phyloP scores from a whole-genome alignment of 2,113 vertebrate genomes.

The Meriones unguiculatus region DNA sequence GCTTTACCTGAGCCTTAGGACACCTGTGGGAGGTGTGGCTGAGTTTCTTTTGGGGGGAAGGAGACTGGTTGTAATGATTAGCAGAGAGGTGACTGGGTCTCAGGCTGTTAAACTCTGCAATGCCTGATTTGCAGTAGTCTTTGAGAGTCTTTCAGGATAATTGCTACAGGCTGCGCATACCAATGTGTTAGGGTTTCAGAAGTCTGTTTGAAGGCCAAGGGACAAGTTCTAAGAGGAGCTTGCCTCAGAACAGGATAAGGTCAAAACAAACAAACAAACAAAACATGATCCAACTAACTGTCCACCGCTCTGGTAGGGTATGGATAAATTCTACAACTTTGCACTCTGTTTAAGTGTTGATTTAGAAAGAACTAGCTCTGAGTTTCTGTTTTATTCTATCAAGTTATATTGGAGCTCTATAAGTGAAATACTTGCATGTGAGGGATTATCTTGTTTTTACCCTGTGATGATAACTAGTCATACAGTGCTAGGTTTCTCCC shows the following conservation, averaged over 20 bases:
- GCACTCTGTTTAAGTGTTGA: not conserved
- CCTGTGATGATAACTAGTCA: not conserved
- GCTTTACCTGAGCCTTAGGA: not conserved
- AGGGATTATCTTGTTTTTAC: not conserved
- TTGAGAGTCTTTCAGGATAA: conserved; percentile 11
- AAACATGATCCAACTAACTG: not conserved
- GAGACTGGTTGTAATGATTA: not conserved
- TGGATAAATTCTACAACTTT: not conserved
- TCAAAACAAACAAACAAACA: not conserved
- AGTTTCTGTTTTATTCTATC: not conserved
- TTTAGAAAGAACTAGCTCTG: not conserved
- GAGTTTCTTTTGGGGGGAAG: not conserved
- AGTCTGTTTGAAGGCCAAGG: not conserved
- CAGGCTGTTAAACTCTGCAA: not conserved
- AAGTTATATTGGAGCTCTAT: not conserved
- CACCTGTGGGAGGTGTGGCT: not conserved
- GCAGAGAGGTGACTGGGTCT: not conserved
- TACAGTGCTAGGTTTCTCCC: not conserved
- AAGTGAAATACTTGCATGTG: not conserved
- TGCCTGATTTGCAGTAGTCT: not conserved
- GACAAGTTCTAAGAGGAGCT: not conserved
- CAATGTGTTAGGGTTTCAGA: not conserved
- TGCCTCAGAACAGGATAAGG: not conserved
- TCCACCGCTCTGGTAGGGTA: not conserved
- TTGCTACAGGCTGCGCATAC: not conserved